Evolutionary conservation across 1,140 invertebrate species (phyloP).

Genomic region (Charaxes varanes): DNA sequence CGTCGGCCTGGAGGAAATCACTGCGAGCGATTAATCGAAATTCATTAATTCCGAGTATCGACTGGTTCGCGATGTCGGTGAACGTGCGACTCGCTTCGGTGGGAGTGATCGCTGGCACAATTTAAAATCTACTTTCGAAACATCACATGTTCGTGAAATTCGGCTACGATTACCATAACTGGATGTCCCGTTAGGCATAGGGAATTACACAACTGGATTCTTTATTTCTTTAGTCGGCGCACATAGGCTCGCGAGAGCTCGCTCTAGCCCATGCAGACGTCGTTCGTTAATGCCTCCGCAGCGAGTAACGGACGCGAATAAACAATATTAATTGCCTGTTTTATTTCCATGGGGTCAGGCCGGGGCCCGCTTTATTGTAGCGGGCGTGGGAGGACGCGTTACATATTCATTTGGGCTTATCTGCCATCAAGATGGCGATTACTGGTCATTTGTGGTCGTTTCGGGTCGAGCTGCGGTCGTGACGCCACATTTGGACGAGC

Average conservation of each 20-base stretch:
- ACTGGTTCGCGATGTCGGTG: slow-evolving; percentile 14
- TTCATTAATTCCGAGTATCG: slow-evolving; percentile 18
- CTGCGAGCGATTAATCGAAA: slow-evolving; percentile 18
- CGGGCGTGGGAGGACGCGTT: slow-evolving; percentile 53
- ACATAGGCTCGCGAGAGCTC: slow-evolving; percentile 26
- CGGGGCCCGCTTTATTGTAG: slow-evolving; percentile 31
- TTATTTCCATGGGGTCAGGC: slow-evolving; percentile 53
- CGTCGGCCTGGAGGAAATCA: slow-evolving; percentile 19
- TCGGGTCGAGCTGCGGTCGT: slow-evolving; percentile 32
- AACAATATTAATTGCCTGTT: slow-evolving; percentile 63
- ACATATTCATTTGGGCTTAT: slow-evolving; percentile 64
- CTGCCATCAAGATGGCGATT: slow-evolving; percentile 47
- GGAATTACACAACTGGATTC: slow-evolving; percentile 63
- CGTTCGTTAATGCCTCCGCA: slow-evolving; percentile 33
- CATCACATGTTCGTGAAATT: slow-evolving; percentile 53
- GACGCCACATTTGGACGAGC: slow-evolving; percentile 33
- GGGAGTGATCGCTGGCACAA: slow-evolving; percentile 19
- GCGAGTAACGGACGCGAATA: slow-evolving; percentile 57
- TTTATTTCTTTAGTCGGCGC: slow-evolving; percentile 29
- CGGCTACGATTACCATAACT: slow-evolving; percentile 70
- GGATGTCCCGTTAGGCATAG: slow-evolving; percentile 64
- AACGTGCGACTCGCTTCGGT: slow-evolving; percentile 15
- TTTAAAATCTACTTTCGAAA: slow-evolving; percentile 54
- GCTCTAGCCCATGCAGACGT: slow-evolving; percentile 34
- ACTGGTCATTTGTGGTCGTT: slow-evolving; percentile 46